These are phyloP conservation scores for Myiagra hebetior DNA, from an alignment of 2,113 vertebrate genomes.

Conservation along the genomic window DNA sequence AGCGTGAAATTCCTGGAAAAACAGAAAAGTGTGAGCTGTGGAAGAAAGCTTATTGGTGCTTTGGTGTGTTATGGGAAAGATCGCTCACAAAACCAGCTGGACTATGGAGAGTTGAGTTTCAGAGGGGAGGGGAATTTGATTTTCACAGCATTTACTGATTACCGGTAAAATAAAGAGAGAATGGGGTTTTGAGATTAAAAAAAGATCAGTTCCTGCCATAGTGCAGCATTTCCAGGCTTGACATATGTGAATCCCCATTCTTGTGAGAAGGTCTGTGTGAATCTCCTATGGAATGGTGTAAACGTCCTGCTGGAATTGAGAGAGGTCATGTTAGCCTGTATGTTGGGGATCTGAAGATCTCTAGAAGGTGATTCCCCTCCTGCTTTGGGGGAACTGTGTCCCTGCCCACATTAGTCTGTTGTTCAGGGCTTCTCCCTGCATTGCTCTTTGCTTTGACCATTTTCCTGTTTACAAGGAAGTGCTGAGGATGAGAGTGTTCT, in stretches of 20 bases:
- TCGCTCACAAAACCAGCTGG: not conserved
- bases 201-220: not conserved
- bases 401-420: not conserved
- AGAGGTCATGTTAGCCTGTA: fast-evolving
- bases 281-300: not conserved
- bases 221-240: not conserved
- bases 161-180: not conserved
- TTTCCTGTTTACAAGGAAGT: not conserved
- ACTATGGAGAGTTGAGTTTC: not conserved
- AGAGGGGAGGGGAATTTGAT: not conserved
- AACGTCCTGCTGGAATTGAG: not conserved
- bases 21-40: not conserved
- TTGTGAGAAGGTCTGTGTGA: too few relatives aligned
- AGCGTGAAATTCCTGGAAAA: not conserved
- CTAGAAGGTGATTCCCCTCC: too few relatives aligned
- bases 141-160: not conserved
- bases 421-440: not conserved
- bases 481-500: not conserved
- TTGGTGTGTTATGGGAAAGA: not conserved
- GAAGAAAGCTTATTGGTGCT: not conserved
- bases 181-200: not conserved
- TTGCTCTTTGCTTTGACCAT: not conserved
- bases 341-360: not conserved
- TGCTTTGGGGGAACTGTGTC: fast-evolving
- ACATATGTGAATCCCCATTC: fast-evolving